Percentiles rank a stretch among this genome's conserved stretches.
These are phyloP conservation scores for Ptychoptera contaminata DNA, from an alignment of 2,888 invertebrate species.

Conservation along the genomic window DNA sequence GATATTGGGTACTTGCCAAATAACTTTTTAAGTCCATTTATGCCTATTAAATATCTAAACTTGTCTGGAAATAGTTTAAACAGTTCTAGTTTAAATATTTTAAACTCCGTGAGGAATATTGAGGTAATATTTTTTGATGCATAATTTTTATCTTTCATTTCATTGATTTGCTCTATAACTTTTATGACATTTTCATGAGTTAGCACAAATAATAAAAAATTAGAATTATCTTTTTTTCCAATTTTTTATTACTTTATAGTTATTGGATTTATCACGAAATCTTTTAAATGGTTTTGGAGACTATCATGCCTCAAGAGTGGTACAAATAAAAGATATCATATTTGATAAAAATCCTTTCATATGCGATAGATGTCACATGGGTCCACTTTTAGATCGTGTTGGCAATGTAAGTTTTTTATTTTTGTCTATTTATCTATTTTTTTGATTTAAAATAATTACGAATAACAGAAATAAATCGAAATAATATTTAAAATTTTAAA, in stretches of 20 bases:
- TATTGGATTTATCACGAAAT: slow-evolving; percentile 57
- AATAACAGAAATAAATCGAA: no score
- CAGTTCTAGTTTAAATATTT: not conserved
- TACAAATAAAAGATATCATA: slow-evolving; percentile 26
- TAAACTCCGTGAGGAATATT: no score
- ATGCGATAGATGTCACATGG: not conserved
- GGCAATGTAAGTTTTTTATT: not conserved
- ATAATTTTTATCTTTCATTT: no score
- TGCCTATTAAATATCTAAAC: slow-evolving; percentile 46
- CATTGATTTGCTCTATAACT: no score
- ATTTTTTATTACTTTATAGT: slow-evolving; percentile 33
- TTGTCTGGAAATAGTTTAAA: slow-evolving; percentile 55
- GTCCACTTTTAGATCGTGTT: not conserved
- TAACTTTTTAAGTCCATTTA: slow-evolving; percentile 26
- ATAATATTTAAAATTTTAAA: no score
- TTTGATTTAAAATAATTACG: no score
- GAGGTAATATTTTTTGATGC: no score
- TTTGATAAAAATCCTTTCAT: not conserved
- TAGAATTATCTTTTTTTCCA: not conserved
- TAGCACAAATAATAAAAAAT: not conserved
- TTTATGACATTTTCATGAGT: not conserved
- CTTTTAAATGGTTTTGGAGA: slow-evolving; percentile 39
- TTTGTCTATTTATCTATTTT: no score
- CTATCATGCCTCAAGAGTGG: slow-evolving; percentile 25
- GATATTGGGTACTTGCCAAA: slow-evolving; percentile 29